phyloP scores from a whole-genome alignment of 2,888 invertebrate genomes.

The Lathronympha strigana region DNA sequence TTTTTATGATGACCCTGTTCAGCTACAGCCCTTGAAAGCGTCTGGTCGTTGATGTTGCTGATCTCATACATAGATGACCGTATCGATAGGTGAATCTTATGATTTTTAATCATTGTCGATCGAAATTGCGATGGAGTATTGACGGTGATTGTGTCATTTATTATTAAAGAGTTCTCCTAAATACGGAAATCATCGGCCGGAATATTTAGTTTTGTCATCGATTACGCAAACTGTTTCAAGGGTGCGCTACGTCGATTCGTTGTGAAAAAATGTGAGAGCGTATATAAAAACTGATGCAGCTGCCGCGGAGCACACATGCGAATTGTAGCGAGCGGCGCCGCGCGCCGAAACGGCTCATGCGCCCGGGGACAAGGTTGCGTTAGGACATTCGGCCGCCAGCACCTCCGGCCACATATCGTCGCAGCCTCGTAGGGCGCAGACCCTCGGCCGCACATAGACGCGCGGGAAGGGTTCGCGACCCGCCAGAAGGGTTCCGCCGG shows the following conservation, averaged over 20 bases:
- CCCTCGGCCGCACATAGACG: constrained; percentile 39
- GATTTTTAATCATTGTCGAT: constrained; percentile 6
- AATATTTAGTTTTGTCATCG: constrained; percentile 85
- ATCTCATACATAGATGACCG: constrained; percentile 17
- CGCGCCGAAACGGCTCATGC: constrained; percentile 62
- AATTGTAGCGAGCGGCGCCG: constrained; percentile 68
- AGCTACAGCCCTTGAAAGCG: constrained; percentile 9
- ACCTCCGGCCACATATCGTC: constrained; percentile 53
- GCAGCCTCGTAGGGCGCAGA: constrained; percentile 62
- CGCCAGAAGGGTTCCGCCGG: constrained; percentile 77
- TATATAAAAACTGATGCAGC: constrained; percentile 83
- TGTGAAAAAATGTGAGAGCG: constrained; percentile 83
- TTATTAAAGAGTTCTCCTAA: constrained; percentile 68
- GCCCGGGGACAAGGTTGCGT: constrained; percentile 45
- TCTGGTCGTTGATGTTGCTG: background rate
- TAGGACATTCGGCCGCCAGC: constrained; percentile 54
- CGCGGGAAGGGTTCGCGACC: constrained; percentile 77
- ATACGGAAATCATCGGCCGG: constrained; percentile 84
- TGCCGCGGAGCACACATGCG: constrained; percentile 82
- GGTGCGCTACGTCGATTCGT: constrained; percentile 76
- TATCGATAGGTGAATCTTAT: background rate
- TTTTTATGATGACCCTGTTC: constrained; percentile 7
- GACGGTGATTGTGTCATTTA: background rate
- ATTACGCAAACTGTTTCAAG: constrained; percentile 85
- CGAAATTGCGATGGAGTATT: background rate